Percentiles rank a stretch among this genome's conserved stretches.
phyloP scores from a whole-genome alignment of 2,113 vertebrate species.

The Synchiropus splendidus region DNA sequence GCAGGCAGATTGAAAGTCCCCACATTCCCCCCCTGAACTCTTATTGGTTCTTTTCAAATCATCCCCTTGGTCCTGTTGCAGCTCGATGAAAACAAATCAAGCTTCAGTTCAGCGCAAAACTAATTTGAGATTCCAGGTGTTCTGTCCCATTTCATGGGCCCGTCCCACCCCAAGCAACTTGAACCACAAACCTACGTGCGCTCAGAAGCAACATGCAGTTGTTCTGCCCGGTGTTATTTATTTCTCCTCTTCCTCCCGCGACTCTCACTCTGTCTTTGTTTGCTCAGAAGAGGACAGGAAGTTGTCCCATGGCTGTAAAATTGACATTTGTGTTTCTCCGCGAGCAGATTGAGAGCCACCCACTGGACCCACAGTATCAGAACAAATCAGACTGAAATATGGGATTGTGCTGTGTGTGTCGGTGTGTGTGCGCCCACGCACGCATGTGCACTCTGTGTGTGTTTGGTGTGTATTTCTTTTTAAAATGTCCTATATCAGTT shows the following conservation, averaged over 20 bases:
- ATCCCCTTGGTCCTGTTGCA: too few species aligned
- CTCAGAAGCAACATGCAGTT: slow-evolving; percentile 19
- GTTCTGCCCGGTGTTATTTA: slow-evolving; percentile 16
- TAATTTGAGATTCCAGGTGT: too few species aligned
- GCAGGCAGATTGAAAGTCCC: too few species aligned
- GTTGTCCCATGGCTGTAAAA: slow-evolving; percentile 54
- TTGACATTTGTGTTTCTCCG: slow-evolving; percentile 55
- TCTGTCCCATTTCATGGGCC: too few species aligned
- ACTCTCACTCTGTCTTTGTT: slow-evolving; percentile 43
- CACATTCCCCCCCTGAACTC: too few species aligned
- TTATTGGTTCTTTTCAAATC: too few species aligned
- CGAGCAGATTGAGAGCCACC: slow-evolving; percentile 60
- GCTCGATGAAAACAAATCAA: too few species aligned
- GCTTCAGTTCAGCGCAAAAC: too few species aligned
- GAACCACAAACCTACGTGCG: too few species aligned
- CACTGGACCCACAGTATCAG: slow-evolving; percentile 53
- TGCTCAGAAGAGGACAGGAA: slow-evolving; percentile 51
- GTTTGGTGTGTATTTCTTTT: slow-evolving; percentile 35
- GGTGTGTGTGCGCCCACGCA: slow-evolving; percentile 1
- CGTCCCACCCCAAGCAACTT: too few species aligned
- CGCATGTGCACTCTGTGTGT: slow-evolving; percentile 7
- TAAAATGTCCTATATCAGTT: slow-evolving; percentile 65
- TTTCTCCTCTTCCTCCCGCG: slow-evolving; percentile 33
- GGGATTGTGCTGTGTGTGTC: slow-evolving; percentile 10
- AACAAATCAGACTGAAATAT: slow-evolving; percentile 63